Percentiles rank a stretch among this genome's conserved stretches.
These are phyloP conservation scores for Coracopsis vasa DNA, from an alignment of 2,113 vertebrate species.

Conservation along the genomic window DNA sequence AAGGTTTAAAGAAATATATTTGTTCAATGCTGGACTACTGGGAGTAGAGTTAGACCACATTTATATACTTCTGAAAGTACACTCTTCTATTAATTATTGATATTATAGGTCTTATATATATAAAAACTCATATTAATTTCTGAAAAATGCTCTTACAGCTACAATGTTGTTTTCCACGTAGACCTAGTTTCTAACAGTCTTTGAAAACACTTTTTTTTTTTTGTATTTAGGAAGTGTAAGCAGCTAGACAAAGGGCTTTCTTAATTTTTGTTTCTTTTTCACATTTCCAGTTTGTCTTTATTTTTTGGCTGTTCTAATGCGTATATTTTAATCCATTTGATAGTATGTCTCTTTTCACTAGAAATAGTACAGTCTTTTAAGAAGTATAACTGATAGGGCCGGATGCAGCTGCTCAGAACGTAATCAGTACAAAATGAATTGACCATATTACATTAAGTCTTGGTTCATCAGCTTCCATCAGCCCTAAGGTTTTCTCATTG, in stretches of 20 bases:
- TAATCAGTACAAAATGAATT: constrained; percentile 59
- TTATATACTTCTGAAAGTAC: background rate
- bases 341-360: background rate
- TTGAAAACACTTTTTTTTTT: background rate
- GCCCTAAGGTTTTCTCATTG: constrained; percentile 15
- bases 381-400: background rate
- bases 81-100: background rate
- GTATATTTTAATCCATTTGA: background rate
- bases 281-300: background rate
- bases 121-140: background rate
- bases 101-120: background rate
- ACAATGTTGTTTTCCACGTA: background rate
- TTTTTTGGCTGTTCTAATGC: background rate
- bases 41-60: background rate
- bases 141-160: background rate
- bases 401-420: constrained; percentile 39
- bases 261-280: background rate
- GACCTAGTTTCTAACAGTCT: background rate
- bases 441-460: constrained; percentile 40
- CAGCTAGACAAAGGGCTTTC: background rate
- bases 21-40: background rate
- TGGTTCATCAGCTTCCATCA: constrained; percentile 39
- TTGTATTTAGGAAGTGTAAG: background rate
- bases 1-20: background rate
- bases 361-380: constrained; percentile 10